Evolutionary conservation across 2,797 vertebrate genomes (phyloP), one percentile per base, ranked within the genome.

Genomic region (Antrozous pallidus): DNA sequence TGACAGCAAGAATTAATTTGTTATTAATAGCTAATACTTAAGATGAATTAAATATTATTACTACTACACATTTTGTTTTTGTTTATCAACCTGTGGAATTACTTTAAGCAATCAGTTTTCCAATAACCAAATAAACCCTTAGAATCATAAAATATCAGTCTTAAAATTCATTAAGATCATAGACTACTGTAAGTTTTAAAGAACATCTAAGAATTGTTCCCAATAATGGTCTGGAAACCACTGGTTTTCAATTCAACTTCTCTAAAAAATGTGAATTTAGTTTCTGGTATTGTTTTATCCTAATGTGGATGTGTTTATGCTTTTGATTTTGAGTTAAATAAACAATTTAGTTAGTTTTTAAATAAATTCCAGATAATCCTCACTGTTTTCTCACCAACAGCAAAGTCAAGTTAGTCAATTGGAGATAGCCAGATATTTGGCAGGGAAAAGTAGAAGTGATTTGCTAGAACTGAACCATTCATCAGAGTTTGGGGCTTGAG

Each of bases 111-210:
- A 31, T 89, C 26, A 49, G 13, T 73, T 77, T 81, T 54, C 31
- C 20, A 90, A 26, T 13, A 84, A 84, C 2, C 31, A 91, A 80
- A 54, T 80, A 90, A 82, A 61, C n/a, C 18, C 8, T n/a, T 63
- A 31, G 4, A 49, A 9, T 54, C 26, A 85, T 81, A 84, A 85
- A 77, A 54, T 36, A 65, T 8, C 3, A 61, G 9, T 84, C 49
- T 90, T 88, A 36, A 93, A 88, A 90, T 84, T 93, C 49, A 92
- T 90, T 92, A 42, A 18, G 36, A 26, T 87, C 16, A 75, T 54
- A 56, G 33, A 47, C 2, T 38, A 47, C 3, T 49, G 26, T 8
- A 90, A 65, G 2, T 81, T 92, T 81, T 6, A 24, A 88, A 63
- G 17, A 26, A 26, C 24, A 83, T 54, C 49, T 86, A 49, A 93